Evolutionary conservation across 2,797 vertebrate species (phyloP).

Genomic region (Hydrocynus forskahlii): DNA sequence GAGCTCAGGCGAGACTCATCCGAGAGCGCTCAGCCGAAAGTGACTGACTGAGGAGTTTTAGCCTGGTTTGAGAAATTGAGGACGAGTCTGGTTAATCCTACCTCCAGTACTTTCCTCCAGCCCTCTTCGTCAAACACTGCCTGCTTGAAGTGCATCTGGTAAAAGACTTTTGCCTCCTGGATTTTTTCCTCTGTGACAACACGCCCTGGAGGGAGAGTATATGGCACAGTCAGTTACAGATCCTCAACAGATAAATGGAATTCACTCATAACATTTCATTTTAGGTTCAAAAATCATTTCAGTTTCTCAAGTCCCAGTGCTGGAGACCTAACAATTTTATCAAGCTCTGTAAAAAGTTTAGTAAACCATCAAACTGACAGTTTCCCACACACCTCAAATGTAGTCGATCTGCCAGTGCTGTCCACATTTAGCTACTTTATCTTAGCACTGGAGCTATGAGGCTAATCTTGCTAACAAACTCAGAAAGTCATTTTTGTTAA

Average conservation of each 20-base stretch:
- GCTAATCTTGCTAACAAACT: too few species aligned
- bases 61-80: not conserved
- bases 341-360: too few species aligned
- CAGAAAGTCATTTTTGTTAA: too few species aligned
- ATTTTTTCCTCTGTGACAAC: constrained; percentile 82
- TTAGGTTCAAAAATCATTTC: not conserved
- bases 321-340: not conserved
- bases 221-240: not conserved
- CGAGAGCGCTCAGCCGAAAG: not conserved
- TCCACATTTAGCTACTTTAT: too few species aligned
- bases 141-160: constrained; percentile 80
- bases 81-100: constrained; percentile 42
- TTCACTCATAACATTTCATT: not conserved
- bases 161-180: constrained; percentile 80
- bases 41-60: not conserved
- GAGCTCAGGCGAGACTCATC: not conserved
- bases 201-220: constrained; percentile 62
- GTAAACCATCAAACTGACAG: too few species aligned
- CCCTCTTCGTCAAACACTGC: constrained; percentile 78
- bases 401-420: too few species aligned
- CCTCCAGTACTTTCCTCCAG: constrained; percentile 80
- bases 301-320: not conserved
- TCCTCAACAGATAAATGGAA: not conserved
- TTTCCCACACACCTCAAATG: too few species aligned
- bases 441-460: too few species aligned